A percentile compares a stretch with the other conserved stretches of the same genome.
These are phyloP conservation scores for Pseudopodoces humilis DNA, from an alignment of 2,113 vertebrate genomes.

Conservation along the genomic window DNA sequence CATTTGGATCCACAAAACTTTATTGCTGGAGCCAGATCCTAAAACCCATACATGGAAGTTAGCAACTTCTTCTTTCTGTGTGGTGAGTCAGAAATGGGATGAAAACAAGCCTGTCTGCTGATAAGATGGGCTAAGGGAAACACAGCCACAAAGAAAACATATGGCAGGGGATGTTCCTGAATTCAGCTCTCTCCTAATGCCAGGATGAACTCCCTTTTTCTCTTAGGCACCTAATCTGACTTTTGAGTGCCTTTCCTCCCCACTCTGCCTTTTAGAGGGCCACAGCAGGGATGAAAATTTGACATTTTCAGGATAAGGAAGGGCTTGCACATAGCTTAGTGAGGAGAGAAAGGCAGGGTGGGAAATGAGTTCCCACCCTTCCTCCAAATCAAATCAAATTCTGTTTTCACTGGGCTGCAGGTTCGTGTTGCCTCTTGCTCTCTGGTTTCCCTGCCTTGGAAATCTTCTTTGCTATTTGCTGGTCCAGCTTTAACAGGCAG, in stretches of 20 bases:
- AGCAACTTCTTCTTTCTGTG: not conserved
- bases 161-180: not conserved
- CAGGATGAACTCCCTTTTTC: not conserved
- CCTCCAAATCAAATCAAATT: not conserved
- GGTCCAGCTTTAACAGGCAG: not conserved
- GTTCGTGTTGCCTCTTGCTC: not conserved
- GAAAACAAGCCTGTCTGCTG: not conserved
- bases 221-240: not conserved
- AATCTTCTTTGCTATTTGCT: not conserved
- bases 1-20: not conserved
- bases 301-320: not conserved
- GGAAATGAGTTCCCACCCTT: too few relatives aligned
- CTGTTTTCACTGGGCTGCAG: not conserved
- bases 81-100: not conserved
- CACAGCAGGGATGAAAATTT: not conserved
- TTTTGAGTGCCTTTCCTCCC: not conserved
- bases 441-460: not conserved
- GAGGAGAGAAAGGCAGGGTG: not conserved
- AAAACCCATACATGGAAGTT: not conserved
- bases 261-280: not conserved
- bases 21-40: not conserved
- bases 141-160: not conserved
- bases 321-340: not conserved
- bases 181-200: not conserved
- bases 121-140: not conserved